Evolutionary conservation across 2,888 invertebrate genomes (phyloP).

Genomic region (Drosophila atripex): DNA sequence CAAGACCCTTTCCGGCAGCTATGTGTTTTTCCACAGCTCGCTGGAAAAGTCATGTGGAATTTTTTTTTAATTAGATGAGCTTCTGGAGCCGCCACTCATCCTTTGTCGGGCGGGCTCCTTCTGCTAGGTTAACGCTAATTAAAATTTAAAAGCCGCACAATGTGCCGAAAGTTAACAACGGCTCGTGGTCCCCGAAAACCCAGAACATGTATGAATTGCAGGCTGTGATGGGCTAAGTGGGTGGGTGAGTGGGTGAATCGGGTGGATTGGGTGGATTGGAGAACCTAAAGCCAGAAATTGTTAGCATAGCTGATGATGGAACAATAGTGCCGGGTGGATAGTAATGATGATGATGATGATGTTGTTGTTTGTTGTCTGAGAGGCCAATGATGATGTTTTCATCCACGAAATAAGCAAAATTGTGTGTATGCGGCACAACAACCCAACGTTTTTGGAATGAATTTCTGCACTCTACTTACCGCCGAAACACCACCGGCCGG

Average conservation of each 20-base stretch:
- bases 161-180: constrained; percentile 75
- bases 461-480: constrained; percentile 86
- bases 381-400: constrained; percentile 43
- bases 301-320: constrained; percentile 75
- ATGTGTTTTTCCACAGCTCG: constrained; percentile 21
- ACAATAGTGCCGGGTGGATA: constrained; percentile 31
- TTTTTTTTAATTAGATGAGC: constrained; percentile 68
- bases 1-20: constrained; percentile 4
- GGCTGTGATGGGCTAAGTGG: constrained; percentile 9
- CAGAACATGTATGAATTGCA: constrained; percentile 37
- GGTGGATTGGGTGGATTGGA: constrained; percentile 9
- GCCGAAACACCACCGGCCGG: constrained; percentile 94
- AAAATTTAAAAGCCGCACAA: constrained; percentile 80
- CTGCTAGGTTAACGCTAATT: constrained; percentile 71
- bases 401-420: constrained; percentile 58
- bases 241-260: constrained; percentile 5
- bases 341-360: constrained; percentile 28
- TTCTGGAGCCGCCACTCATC: constrained; percentile 46
- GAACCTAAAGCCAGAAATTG: constrained; percentile 61
- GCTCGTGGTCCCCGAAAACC: constrained; percentile 42
- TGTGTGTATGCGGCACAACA: constrained; percentile 14
- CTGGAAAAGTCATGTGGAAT: constrained; percentile 49
- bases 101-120: constrained; percentile 24
- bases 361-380: constrained; percentile 39
- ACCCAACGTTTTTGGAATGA: neutral